Conservation (phyloP, 2,888 invertebrate species). For the Octonoba sinensis region DNA sequence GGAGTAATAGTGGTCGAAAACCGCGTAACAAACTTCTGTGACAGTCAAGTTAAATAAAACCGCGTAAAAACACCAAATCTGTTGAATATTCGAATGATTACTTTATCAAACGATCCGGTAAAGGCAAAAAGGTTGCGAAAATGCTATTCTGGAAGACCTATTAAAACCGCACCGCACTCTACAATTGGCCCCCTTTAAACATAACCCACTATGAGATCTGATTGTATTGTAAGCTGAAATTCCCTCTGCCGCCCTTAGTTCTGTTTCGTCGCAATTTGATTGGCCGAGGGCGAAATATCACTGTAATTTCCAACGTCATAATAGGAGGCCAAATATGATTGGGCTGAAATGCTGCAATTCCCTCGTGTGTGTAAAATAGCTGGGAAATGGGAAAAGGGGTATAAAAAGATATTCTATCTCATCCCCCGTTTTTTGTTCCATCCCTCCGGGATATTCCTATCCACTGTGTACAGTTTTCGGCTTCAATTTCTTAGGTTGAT, state of each 20-base stretch:
- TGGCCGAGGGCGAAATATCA: slow-evolving; percentile 61
- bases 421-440: not conserved
- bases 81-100: too few relatives aligned
- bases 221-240: slow-evolving; percentile 57
- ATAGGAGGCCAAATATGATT: slow-evolving; percentile 61
- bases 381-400: slow-evolving; percentile 44
- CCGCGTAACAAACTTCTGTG: too few relatives aligned
- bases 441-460: not conserved
- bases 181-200: slow-evolving; percentile 15
- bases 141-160: too few relatives aligned
- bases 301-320: slow-evolving; percentile 63
- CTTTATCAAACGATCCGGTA: too few relatives aligned
- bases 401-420: slow-evolving; percentile 20
- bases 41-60: too few relatives aligned
- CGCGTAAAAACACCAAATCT: too few relatives aligned
- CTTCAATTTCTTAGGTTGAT: slow-evolving; percentile 33
- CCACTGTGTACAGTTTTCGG: slow-evolving; percentile 11
- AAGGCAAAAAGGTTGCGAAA: too few relatives aligned
- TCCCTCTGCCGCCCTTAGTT: slow-evolving; percentile 53
- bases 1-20: too few relatives aligned
- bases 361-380: slow-evolving; percentile 50
- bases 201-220: slow-evolving; percentile 59
- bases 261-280: slow-evolving; percentile 61
- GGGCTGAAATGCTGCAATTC: slow-evolving; percentile 44
- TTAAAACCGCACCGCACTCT: not conserved